A percentile compares a stretch with the other conserved stretches of the same genome.
phyloP scores from a whole-genome alignment of 1,140 invertebrate species.

The Pogonomyrmex californicus region DNA sequence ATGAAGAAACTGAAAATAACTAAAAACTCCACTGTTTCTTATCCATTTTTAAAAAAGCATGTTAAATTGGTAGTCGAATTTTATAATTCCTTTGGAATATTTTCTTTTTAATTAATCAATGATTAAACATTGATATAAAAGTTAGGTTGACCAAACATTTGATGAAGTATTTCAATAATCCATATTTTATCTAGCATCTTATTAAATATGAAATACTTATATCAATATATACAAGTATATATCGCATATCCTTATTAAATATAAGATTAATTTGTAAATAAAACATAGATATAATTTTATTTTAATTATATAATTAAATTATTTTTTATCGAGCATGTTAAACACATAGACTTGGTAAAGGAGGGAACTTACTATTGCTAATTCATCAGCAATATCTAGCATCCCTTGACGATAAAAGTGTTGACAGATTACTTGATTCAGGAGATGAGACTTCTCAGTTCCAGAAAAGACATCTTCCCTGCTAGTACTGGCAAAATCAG shows the following conservation, averaged over 20 bases:
- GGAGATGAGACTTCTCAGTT: slow-evolving; percentile 92
- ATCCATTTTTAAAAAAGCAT: too few species aligned
- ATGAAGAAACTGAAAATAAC: too few species aligned
- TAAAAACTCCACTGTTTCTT: too few species aligned
- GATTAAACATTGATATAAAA: too few species aligned
- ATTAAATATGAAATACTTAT: too few species aligned
- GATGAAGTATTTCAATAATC: too few species aligned
- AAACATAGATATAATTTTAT: not conserved
- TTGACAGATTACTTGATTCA: slow-evolving; percentile 98
- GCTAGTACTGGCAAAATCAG: slow-evolving; percentile 96
- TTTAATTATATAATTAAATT: not conserved
- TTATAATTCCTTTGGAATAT: too few species aligned
- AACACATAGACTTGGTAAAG: not conserved
- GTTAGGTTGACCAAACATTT: too few species aligned
- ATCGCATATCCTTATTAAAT: not conserved
- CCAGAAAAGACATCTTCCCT: slow-evolving; percentile 95
- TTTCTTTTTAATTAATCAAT: too few species aligned
- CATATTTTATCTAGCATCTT: too few species aligned
- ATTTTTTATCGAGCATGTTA: not conserved
- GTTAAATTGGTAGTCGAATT: too few species aligned
- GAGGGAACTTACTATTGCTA: slow-evolving; percentile 88
- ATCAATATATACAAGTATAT: too few species aligned
- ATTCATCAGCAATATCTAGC: slow-evolving; percentile 94
- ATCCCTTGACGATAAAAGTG: slow-evolving; percentile 98
- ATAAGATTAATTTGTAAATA: not conserved